Base-by-base conservation (phyloP, 2,888 invertebrate genomes). In the Cryptus armator region DNA sequence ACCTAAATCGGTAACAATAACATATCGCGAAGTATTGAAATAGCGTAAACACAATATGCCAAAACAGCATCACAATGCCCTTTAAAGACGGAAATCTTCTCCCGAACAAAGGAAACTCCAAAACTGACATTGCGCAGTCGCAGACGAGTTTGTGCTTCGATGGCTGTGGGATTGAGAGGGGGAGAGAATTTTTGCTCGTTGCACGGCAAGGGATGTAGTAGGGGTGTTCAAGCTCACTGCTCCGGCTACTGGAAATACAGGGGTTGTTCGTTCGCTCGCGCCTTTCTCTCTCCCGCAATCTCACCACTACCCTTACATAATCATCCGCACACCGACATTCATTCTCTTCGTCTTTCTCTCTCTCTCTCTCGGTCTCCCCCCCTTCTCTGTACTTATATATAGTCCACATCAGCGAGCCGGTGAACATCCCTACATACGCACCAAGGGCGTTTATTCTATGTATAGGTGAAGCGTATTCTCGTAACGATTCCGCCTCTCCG, bases 221-320 rank as follows among this genome's bases (percentile, higher is more conserved):
- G 12, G 29, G 14, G 24, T 59, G 59, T 29, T 62, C 24, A 46
- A 51, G 77, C 10, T 79, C 32, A 76, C 62, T 71, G 59, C 76
- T 80, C 76, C 70, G 66, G 68, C 68, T 51, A 75, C 79, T 79
- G 67, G 62, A 64, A 80, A 62, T 76, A 80, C 56, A 59, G 76
- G 80, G 84, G 76, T 64, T 75, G 83, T 80, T 76, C 75, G 64
- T 62, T 80, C 62, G 29, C 62, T 62, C 62, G 59, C 76, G 83
- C 83, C 83, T 74, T 64, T 83, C 84, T 76, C 80, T 84, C 84
- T 80, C 84, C 80, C 48, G 80, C 71, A 67, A 80, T 81, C 84
- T 80, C 76, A 77, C 84, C 48, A 56, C 62, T 43, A 76, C 81
- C 32, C 29, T 71, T 56, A 14, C 43, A 46, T 19, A 37, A n/a